phyloP scores from a whole-genome alignment of 2,113 vertebrate genomes.

The Solenodon paradoxus region DNA sequence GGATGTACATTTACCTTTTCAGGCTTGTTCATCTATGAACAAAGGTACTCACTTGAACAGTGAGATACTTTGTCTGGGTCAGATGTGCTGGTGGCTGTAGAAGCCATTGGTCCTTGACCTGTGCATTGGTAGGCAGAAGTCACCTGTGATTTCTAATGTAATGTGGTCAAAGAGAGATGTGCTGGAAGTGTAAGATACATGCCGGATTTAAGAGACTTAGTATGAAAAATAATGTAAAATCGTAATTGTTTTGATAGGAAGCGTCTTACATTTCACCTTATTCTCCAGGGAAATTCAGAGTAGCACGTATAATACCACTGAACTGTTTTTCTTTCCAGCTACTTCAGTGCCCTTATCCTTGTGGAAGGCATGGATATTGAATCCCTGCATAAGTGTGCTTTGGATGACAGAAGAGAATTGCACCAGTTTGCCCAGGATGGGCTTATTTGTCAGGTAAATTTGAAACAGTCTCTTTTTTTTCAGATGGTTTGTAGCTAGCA shows the following conservation, averaged over 20 bases:
- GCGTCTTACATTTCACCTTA: not conserved
- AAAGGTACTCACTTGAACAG: not conserved
- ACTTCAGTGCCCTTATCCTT: slow-evolving; percentile 94
- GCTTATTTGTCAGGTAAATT: slow-evolving; percentile 88
- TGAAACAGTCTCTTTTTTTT: not conserved
- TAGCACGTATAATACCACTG: not conserved
- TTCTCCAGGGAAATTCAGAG: not conserved
- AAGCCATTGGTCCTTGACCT: not conserved
- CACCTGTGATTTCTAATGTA: not conserved
- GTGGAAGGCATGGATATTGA: slow-evolving; percentile 98
- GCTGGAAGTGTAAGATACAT: not conserved
- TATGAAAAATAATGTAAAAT: no score
- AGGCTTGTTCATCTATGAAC: not conserved
- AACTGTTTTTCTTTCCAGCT: slow-evolving; percentile 80
- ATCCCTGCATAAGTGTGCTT: slow-evolving; percentile 93
- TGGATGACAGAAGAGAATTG: slow-evolving; percentile 92
- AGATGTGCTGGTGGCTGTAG: not conserved
- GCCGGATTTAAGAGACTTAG: not conserved
- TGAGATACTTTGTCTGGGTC: not conserved
- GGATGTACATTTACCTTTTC: not conserved
- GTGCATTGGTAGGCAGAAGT: not conserved
- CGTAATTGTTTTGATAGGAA: not conserved
- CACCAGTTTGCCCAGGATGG: slow-evolving; percentile 90
- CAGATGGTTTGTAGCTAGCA: not conserved
- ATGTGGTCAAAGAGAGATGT: not conserved